Base-by-base conservation (phyloP, 2,888 invertebrate genomes). In the Cecidostiba fungosa region DNA sequence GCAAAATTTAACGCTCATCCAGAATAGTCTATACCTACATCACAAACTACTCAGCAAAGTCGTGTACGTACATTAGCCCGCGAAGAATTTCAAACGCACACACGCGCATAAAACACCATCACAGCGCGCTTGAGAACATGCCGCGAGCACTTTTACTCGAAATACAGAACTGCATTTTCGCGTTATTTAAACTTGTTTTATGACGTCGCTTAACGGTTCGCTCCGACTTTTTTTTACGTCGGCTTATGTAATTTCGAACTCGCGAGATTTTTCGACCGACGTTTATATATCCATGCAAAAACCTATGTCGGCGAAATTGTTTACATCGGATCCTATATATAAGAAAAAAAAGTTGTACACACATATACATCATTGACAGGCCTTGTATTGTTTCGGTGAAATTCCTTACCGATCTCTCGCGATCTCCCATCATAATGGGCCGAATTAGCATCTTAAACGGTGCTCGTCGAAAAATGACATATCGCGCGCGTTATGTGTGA, bases 151-250 rank as follows among this genome's bases (percentile, higher is more conserved):
- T 85, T 82, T 84, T 84, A 81, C 73, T 81, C 73, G 70, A 81
- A 84, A 86, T 83, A 78, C 70, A 80, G 73, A 83, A 80, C 77
- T 73, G 86, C 80, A 66, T 82, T 86, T 82, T 86, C 77, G 72
- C 73, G 81, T 84, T 84, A 86, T 77, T 84, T 77, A 86, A 86
- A 86, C 86, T 80, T 82, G 86, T 86, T 86, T 86, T 77, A 86
- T 66, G 70, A 78, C 81, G 77, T 74, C 70, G 77, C 81, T 84
- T 86, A 86, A 86, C 86, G 86, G 86, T 86, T 73, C 70, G 19
- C 66, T n/a, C 72, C 36, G 39, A 59, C 54, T 39, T 39, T 39
- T 74, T 85, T 78, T 82, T 36, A 69, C 12, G 59, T 5, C 10
- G 62, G 54, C 79, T 86, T 86, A 70, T 26, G 70, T 76, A 79